These are phyloP conservation scores for Epinephelus malabaricus DNA, from an alignment of 2,797 vertebrate genomes.

Conservation along the genomic window DNA sequence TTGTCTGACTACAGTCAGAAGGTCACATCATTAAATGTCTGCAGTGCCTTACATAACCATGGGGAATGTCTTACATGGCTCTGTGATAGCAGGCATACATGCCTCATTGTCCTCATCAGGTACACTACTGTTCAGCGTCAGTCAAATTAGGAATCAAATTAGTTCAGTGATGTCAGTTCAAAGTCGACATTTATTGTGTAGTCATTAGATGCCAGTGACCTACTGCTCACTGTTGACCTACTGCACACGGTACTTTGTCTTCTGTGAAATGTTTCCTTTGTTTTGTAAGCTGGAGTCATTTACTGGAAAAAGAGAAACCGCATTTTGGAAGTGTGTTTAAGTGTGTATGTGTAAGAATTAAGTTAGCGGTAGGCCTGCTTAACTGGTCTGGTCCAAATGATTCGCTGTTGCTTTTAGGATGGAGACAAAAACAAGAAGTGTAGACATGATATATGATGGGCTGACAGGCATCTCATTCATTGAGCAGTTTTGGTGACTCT, in stretches of 20 bases:
- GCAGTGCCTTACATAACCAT: conserved; percentile 33
- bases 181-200: conserved; percentile 30
- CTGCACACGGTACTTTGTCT: neutral
- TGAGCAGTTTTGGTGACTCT: neutral
- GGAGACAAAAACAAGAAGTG: neutral
- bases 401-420: neutral
- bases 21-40: conserved; percentile 45
- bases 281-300: neutral
- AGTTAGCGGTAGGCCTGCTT: neutral
- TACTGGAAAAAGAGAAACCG: neutral
- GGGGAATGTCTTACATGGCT: conserved; percentile 9
- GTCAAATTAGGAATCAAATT: conserved; percentile 61
- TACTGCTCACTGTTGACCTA: neutral
- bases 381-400: neutral
- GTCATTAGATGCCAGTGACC: conserved; percentile 17
- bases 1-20: conserved; percentile 31
- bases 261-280: neutral
- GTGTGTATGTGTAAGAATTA: neutral
- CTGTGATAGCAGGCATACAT: conserved; percentile 29
- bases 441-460: neutral
- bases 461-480: neutral
- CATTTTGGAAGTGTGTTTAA: too few relatives aligned
- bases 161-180: conserved; percentile 35
- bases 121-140: conserved; percentile 41
- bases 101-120: conserved; percentile 40